Evolutionary conservation across 2,888 invertebrate genomes (phyloP), one percentile per base, ranked within the genome.

Genomic region (Pyrrhia umbra): DNA sequence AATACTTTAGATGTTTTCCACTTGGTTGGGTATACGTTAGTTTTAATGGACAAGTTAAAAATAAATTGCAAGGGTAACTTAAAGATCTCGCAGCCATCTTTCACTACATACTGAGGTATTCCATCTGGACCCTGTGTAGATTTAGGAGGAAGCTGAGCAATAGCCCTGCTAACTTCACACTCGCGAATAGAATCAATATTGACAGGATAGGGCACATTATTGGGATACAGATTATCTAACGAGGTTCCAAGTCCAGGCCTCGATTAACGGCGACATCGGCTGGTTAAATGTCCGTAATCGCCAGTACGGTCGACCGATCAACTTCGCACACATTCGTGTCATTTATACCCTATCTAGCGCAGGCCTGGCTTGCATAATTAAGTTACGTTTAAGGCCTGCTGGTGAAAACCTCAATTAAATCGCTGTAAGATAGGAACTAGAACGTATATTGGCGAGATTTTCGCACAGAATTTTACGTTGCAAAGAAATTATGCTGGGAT

Each of bases 241-340:
- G 57, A 68, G 66, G 68, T 50, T 45, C 56, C 58, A 63, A 57
- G 68, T 62, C 66, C 61, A 61, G 62, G 62, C 51, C 59, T 75
- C 78, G 67, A 77, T 78, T 78, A 77, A 63, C 75, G 50, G 59
- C 43, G 76, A 77, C 68, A 75, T 69, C 62, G 63, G 30, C 47
- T 42, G 63, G 61, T 68, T 65, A 59, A 79, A 79, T 60, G 60
- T 51, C 62, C 60, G 77, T 65, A 65, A 79, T 77, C 57, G 52
- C 16, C 5, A 30, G 60, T 39, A 43, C 63, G 50, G 54, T 39
- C 25, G 25, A 42, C 46, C 58, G 59, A 59, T 64, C 66, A 60
- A 63, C 67, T 46, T 42, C 46, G 47, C 34, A 63, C 61, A 52
- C 49, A 59, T 51, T 18, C 42, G 49, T 62, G 57, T 69, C 60